Percentiles rank a stretch among this genome's conserved stretches.
These are phyloP conservation scores for Pelochelys cantorii DNA, from an alignment of 2,797 vertebrate genomes.

Conservation along the genomic window DNA sequence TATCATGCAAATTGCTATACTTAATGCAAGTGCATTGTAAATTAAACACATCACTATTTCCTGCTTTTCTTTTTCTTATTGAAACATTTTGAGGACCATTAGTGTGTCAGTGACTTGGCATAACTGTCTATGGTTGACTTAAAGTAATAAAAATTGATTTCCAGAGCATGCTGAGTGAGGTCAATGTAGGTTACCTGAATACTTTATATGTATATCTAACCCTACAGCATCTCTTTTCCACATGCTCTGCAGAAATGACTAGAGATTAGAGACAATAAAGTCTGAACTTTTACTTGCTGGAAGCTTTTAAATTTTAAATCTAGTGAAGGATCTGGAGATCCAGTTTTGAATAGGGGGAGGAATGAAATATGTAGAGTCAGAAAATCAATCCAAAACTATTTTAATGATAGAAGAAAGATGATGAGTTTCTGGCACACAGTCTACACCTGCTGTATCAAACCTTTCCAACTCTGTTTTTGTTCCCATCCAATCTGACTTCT, in stretches of 20 bases:
- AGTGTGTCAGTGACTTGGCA: constrained; percentile 45
- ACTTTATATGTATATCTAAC: not conserved
- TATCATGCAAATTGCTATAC: constrained; percentile 9
- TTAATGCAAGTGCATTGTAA: constrained; percentile 23
- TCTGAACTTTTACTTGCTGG: constrained; percentile 37
- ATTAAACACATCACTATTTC: constrained; percentile 8
- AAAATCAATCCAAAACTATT: not conserved
- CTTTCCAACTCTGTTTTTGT: not conserved
- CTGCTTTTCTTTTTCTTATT: constrained; percentile 51
- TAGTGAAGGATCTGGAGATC: not conserved
- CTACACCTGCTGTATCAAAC: not conserved
- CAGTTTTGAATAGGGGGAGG: not conserved
- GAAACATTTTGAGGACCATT: constrained; percentile 57
- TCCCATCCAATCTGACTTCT: not conserved
- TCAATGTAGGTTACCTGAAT: constrained; percentile 50
- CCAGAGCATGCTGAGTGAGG: constrained; percentile 30
- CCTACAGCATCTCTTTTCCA: constrained; percentile 8
- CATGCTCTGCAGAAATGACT: not conserved
- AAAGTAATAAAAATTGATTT: constrained; percentile 71
- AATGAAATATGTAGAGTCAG: constrained; percentile 3
- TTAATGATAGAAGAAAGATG: not conserved
- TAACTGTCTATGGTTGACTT: constrained; percentile 47
- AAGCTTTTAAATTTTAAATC: constrained; percentile 28
- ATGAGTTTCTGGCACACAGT: not conserved
- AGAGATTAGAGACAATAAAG: not conserved